phyloP scores from a whole-genome alignment of 1,140 invertebrate genomes.

The Pararge aegeria region DNA sequence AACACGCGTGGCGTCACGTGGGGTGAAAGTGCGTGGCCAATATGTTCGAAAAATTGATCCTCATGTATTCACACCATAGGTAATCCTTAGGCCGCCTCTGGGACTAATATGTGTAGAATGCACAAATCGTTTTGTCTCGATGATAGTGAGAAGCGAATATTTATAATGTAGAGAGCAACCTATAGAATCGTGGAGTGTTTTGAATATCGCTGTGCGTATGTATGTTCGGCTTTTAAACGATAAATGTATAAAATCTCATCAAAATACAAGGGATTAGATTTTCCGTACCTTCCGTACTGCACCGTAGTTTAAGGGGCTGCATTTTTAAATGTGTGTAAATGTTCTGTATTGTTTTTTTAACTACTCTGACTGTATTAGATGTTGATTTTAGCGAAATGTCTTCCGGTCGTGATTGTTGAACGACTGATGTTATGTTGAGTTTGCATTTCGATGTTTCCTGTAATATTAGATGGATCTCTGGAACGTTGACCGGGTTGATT shows the following conservation, averaged over 20 bases:
- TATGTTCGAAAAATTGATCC: background rate
- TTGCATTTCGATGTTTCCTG: conserved; percentile 35
- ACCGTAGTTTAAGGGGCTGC: conserved; percentile 46
- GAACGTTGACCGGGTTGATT: too few relatives aligned
- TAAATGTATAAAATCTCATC: conserved; percentile 57
- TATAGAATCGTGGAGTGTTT: conserved; percentile 70
- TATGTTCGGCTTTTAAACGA: conserved; percentile 73
- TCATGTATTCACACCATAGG: background rate
- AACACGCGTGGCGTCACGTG: too few relatives aligned
- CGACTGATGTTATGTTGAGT: conserved; percentile 28
- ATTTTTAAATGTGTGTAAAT: conserved; percentile 31
- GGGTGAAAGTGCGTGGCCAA: background rate
- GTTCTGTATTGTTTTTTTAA: conserved; percentile 12
- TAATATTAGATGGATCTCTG: background rate
- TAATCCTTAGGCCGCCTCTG: conserved; percentile 1
- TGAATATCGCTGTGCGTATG: conserved; percentile 69
- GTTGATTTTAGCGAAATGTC: conserved; percentile 40
- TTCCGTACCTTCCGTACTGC: conserved; percentile 52
- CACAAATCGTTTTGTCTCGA: conserved; percentile 69
- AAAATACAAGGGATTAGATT: conserved; percentile 65
- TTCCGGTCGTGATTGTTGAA: conserved; percentile 47
- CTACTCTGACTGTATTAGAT: conserved; percentile 3
- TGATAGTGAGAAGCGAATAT: conserved; percentile 59
- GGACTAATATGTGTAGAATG: conserved; percentile 47
- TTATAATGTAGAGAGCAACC: conserved; percentile 65